Conservation (phyloP, 1,140 invertebrate genomes). For the Acromyrmex charruanus region DNA sequence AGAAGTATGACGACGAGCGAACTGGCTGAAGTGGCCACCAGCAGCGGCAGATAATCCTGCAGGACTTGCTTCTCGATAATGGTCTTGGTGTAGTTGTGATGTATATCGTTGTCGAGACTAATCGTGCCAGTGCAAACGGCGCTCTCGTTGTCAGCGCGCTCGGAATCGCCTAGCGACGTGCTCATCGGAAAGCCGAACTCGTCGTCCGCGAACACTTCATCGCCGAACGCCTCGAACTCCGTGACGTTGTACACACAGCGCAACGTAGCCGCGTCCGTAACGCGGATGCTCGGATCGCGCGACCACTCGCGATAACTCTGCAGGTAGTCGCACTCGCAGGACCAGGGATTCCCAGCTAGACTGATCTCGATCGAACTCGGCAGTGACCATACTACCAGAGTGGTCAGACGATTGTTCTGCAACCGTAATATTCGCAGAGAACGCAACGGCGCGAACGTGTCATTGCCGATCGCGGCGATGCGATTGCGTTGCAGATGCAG, state of each 20-base stretch:
- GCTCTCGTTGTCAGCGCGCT: constrained; percentile 85
- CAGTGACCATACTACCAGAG: constrained; percentile 92
- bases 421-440: constrained; percentile 91
- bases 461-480: constrained; percentile 91
- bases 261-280: constrained; percentile 89
- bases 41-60: constrained; percentile 93
- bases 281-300: constrained; percentile 87
- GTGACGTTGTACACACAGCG: constrained; percentile 89
- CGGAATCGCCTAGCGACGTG: constrained; percentile 69
- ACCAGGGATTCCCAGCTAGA: constrained; percentile 94
- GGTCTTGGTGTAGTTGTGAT: constrained; percentile 90
- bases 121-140: constrained; percentile 87
- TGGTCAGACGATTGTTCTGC: constrained; percentile 92
- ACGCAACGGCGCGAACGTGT: constrained; percentile 91
- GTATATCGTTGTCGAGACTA: constrained; percentile 90
- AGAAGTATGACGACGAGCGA: constrained; percentile 91
- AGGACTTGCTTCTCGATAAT: constrained; percentile 91
- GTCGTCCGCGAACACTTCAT: constrained; percentile 87
- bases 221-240: constrained; percentile 87
- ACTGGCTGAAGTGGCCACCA: constrained; percentile 91
- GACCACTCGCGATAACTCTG: constrained; percentile 93
- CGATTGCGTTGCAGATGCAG: constrained; percentile 90
- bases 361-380: constrained; percentile 90
- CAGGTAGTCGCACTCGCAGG: constrained; percentile 94
- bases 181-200: constrained; percentile 86